phyloP scores from a whole-genome alignment of 2,113 vertebrate genomes.

The Psephotus haematonotus region DNA sequence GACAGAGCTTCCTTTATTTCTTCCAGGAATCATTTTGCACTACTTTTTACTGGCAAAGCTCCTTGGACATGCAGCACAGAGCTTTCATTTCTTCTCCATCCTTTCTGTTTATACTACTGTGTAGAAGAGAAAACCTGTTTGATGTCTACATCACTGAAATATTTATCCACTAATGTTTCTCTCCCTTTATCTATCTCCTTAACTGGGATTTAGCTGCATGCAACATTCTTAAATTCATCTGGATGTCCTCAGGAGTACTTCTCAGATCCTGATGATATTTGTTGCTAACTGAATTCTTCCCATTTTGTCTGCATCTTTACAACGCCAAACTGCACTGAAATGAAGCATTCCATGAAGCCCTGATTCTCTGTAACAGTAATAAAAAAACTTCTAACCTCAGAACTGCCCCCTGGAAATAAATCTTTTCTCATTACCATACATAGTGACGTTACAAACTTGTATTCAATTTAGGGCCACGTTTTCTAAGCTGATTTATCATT shows the following conservation, averaged over 20 bases:
- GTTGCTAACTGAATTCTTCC: not conserved
- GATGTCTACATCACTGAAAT: not conserved
- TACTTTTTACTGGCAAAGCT: not conserved
- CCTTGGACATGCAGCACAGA: not conserved
- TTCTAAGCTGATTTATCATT: not conserved
- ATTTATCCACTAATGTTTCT: not conserved
- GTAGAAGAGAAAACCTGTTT: not conserved
- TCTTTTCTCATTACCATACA: not conserved
- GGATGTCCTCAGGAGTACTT: not conserved
- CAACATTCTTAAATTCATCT: not conserved
- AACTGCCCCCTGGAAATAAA: not conserved
- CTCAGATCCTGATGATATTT: not conserved
- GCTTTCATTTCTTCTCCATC: not conserved
- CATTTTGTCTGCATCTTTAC: not conserved
- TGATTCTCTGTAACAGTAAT: not conserved
- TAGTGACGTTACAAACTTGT: not conserved
- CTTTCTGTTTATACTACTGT: not conserved
- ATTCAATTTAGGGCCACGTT: not conserved
- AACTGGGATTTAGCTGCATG: not conserved
- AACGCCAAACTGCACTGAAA: not conserved
- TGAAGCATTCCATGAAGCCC: not conserved
- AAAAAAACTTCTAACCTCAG: not conserved
- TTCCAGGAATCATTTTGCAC: not conserved
- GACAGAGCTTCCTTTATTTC: not conserved
- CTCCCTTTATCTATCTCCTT: not conserved